Conservation (phyloP, 1,140 invertebrate species). For the Druon quercuslanigerum region DNA sequence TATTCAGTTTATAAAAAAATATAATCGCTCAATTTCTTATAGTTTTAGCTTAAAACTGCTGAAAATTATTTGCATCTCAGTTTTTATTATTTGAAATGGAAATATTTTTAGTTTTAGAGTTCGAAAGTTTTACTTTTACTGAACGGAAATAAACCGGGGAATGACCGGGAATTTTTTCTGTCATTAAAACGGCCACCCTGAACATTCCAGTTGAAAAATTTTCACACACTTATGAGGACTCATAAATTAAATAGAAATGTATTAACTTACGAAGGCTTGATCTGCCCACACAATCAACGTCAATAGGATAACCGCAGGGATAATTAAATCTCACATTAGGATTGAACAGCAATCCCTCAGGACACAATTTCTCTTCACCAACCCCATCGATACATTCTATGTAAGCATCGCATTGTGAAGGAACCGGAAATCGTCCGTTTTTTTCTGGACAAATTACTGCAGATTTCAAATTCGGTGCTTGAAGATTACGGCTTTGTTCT, state of each 20-base stretch:
- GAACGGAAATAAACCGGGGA: no score
- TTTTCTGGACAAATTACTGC: conserved; percentile 77
- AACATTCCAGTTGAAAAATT: no score
- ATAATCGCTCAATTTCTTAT: no score
- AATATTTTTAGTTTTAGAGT: no score
- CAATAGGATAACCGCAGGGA: conserved; percentile 89
- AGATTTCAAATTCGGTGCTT: not conserved
- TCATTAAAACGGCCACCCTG: no score
- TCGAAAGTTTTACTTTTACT: no score
- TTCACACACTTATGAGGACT: not conserved
- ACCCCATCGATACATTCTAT: conserved; percentile 84
- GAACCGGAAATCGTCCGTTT: conserved; percentile 82
- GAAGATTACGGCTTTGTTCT: conserved; percentile 19
- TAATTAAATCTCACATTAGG: conserved; percentile 83
- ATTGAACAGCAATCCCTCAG: conserved; percentile 90
- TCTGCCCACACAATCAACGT: conserved; percentile 85
- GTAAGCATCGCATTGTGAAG: conserved; percentile 85
- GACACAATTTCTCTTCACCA: conserved; percentile 85
- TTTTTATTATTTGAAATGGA: no score
- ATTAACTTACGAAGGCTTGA: conserved; percentile 82
- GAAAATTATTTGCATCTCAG: no score
- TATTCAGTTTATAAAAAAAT: no score
- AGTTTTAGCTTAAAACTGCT: no score
- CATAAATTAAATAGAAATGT: not conserved
- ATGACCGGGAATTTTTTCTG: no score